Conservation (phyloP, 2,113 vertebrate genomes). For the Noturus placidus region DNA sequence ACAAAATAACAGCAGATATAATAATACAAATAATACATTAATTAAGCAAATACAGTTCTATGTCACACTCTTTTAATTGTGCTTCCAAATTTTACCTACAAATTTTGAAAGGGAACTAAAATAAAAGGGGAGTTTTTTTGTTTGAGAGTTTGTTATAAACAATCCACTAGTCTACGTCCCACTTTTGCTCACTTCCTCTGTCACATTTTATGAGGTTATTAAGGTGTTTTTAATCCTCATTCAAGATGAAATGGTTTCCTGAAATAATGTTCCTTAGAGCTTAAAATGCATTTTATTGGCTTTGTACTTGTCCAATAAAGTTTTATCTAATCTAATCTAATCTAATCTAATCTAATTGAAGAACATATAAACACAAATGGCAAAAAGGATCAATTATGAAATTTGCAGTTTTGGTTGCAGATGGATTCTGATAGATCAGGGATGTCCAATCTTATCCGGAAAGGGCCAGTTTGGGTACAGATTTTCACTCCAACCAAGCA, state of each 20-base stretch:
- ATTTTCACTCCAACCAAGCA: too few species aligned
- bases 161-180: not conserved
- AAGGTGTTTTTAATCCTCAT: not conserved
- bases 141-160: not conserved
- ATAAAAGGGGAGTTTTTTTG: not conserved
- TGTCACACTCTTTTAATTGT: not conserved
- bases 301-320: not conserved
- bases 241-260: not conserved
- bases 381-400: not conserved
- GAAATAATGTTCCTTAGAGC: not conserved
- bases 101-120: not conserved
- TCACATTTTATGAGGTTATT: not conserved
- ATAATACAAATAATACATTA: not conserved
- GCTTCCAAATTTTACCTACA: not conserved
- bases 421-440: not conserved
- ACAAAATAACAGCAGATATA: not conserved
- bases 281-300: not conserved
- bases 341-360: not conserved
- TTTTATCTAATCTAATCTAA: not conserved
- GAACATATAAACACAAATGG: not conserved
- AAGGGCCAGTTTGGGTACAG: too few species aligned
- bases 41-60: not conserved
- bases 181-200: not conserved
- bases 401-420: not conserved
- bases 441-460: too few species aligned